Conservation (phyloP, 2,797 vertebrate species). For the Muscicapa comitata region DNA sequence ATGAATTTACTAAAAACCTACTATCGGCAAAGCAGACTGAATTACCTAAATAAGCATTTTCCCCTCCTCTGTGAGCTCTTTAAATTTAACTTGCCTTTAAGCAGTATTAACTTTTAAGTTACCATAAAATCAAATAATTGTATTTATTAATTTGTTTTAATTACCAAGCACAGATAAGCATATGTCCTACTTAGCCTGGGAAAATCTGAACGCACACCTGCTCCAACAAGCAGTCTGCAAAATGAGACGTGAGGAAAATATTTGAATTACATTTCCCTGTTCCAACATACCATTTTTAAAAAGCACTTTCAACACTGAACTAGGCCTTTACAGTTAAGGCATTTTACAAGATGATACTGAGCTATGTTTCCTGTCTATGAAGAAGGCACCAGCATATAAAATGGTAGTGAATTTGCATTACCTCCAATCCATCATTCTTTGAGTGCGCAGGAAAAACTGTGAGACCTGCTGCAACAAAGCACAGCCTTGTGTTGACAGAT, state of each 20-base stretch:
- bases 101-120: slow-evolving; percentile 71
- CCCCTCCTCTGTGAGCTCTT: slow-evolving; percentile 16
- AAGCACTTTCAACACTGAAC: slow-evolving; percentile 74
- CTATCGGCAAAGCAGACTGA: not conserved
- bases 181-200: slow-evolving; percentile 53
- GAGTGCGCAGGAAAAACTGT: slow-evolving; percentile 80
- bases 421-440: slow-evolving; percentile 94
- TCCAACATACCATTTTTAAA: slow-evolving; percentile 69
- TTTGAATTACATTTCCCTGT: slow-evolving; percentile 62
- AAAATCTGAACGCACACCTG: slow-evolving; percentile 63
- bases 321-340: slow-evolving; percentile 86
- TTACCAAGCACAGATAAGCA: slow-evolving; percentile 65
- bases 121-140: slow-evolving; percentile 71
- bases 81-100: slow-evolving; percentile 51
- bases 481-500: slow-evolving; percentile 92
- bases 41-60: not conserved
- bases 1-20: not conserved
- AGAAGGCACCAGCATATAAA: slow-evolving; percentile 93
- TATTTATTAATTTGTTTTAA: slow-evolving; percentile 77
- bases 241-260: slow-evolving; percentile 65
- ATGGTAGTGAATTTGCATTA: slow-evolving; percentile 99
- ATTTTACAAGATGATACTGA: slow-evolving; percentile 94
- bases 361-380: slow-evolving; percentile 89
- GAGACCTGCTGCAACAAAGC: slow-evolving; percentile 83
- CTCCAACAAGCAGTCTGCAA: slow-evolving; percentile 52